Evolutionary conservation across 1,140 invertebrate genomes (phyloP).

Genomic region (Melipona quadrifasciata): DNA sequence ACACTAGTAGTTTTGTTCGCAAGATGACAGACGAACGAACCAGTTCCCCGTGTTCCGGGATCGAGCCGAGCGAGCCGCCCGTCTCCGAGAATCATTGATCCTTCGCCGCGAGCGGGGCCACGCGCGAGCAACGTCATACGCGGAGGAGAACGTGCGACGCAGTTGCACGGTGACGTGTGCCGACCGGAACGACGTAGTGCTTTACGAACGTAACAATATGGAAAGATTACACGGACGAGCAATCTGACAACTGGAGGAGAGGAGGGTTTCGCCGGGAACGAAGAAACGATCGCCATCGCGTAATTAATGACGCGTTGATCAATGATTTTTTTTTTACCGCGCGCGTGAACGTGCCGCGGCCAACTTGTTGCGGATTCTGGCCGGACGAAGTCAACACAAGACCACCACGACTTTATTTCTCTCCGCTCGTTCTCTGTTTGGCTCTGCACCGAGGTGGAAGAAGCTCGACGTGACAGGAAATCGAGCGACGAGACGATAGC

Average conservation of each 20-base stretch:
- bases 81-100: conserved; percentile 70
- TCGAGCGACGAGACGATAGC: background rate
- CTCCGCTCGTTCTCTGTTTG: background rate
- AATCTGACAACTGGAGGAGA: too few species aligned
- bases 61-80: background rate
- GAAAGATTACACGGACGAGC: background rate
- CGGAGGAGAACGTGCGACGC: conserved; percentile 42
- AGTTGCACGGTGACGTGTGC: conserved; percentile 37
- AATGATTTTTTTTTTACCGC: background rate
- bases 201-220: conserved; percentile 17
- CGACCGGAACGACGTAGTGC: background rate
- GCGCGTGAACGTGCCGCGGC: too few species aligned
- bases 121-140: conserved; percentile 55
- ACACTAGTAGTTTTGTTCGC: background rate
- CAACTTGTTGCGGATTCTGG: background rate
- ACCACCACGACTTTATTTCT: background rate
- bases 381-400: background rate
- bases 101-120: conserved; percentile 11
- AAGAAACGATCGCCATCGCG: background rate
- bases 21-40: conserved; percentile 10
- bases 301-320: background rate
- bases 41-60: background rate
- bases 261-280: background rate
- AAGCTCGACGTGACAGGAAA: too few species aligned
- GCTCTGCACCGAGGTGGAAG: background rate